Evolutionary conservation across 1,140 invertebrate genomes (phyloP), one percentile per base, ranked within the genome.

Genomic region (Drosophila rhopaloa): DNA sequence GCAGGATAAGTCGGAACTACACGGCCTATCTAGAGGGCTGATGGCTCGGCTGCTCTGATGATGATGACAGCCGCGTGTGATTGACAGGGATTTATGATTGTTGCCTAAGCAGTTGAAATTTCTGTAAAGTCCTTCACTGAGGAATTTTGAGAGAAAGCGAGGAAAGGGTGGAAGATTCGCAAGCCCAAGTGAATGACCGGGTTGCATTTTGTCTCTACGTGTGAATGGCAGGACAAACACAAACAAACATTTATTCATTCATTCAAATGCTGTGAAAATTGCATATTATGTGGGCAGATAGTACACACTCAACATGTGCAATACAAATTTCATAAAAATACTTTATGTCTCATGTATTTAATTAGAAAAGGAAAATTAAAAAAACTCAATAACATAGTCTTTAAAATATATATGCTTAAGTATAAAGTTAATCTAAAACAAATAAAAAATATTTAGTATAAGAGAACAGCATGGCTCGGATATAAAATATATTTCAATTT

Each of bases 21-120:
- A 51, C 55, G 74, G 73, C 72, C 72, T 76, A 67, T 66, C 73
- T 77, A 24, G 57, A 53, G 50, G 53, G 24, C 61, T 72, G 59
- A 51, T 58, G 46, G 46, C 67, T 35, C 32, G 29, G 40, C 51
- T 55, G 59, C 37, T 46, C 48, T 63, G 60, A 68, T 88, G 80
- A 88, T 89, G 84, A 89, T 89, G 84, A 77, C 83, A 79, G 83
- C 60, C 56, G 88, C 82, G 81, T 91, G 88, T 91, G 88, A 91
- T 91, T 91, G 88, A 91, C 88, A 91, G 66, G 77, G 88, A 91
- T 91, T 91, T 91, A 91, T 91, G 89, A 90, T 91, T 91, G 85
- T 81, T 86, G 70, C 48, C 63, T 47, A 82, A 72, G 50, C 74
- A 74, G 79, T 74, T 82, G 32, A 79, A 88, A 76, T 54, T 83